Evolutionary conservation across 1,140 invertebrate species (phyloP), one percentile per base, ranked within the genome.

Genomic region (Aphelinus atriplicis): DNA sequence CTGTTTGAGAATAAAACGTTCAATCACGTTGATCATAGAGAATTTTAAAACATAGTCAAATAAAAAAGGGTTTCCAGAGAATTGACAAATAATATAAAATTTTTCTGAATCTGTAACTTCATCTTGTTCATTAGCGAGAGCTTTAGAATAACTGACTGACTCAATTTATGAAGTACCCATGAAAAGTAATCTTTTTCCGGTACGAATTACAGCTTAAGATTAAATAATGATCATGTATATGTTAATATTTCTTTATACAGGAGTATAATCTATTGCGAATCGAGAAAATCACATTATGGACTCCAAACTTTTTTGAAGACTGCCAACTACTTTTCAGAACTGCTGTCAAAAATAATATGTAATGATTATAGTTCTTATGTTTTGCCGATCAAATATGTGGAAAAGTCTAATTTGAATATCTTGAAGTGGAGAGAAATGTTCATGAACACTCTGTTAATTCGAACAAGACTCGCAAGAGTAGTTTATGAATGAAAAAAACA

Each of bases 281-380:
- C 26, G 26, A 26, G 26, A 26, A 26, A 26, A 26, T 26, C 26
- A 26, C 26, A 26, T 26, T 7, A 7, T 46, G 68, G 7, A 47
- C 53, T 71, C n/a, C 58, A 62, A 71, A 71, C 43, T 65, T 48
- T 71, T 62, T 61, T 51, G 50, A 71, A 71, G 58, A 71, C 68
- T 71, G 57, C 48, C 50, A 9, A 71, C 7, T 55, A 45, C 3
- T 71, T 10, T 7, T 62, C 4, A 51, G 42, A 47, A 46, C 26
- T 42, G 42, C 2, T 69, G 46, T 60, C 0, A 56, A 56, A 67
- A 66, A 10, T 10, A 66, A 45, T 45, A 10, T 55, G 10, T 43
- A 5, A 45, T 66, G 5, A 2, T 5, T 0, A n/a, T 9, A 56
- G 51, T 4, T 56, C 50, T 55, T n/a, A 43, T 55, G 53, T 9